Percentiles rank a stretch among this genome's conserved stretches.
phyloP scores from a whole-genome alignment of 2,888 invertebrate genomes.

The Patella caerulea region DNA sequence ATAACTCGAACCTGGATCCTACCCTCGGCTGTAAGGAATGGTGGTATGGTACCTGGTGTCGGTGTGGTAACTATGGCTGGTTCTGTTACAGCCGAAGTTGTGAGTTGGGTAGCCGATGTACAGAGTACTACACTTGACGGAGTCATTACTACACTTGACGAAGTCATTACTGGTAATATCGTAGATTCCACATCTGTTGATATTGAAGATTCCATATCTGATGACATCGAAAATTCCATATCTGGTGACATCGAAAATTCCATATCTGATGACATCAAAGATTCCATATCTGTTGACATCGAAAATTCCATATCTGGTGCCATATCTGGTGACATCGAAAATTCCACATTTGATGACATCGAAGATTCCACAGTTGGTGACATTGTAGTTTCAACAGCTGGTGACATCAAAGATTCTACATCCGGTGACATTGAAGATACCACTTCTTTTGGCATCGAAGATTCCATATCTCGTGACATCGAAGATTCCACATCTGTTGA shows the following conservation, averaged over 20 bases:
- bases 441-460: not conserved
- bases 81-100: not conserved
- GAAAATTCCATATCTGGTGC: not conserved
- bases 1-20: not conserved
- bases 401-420: not conserved
- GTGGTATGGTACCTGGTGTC: not conserved
- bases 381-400: not conserved
- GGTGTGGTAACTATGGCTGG: not conserved
- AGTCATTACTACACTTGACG: no score
- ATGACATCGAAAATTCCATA: not conserved
- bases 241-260: not conserved
- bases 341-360: not conserved
- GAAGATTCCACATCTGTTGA: no score
- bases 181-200: no score
- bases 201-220: not conserved
- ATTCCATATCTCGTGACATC: not conserved
- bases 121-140: not conserved
- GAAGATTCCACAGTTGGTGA: not conserved
- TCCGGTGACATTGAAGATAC: not conserved
- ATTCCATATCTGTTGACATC: not conserved
- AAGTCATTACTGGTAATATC: no score
- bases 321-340: not conserved
- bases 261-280: not conserved
- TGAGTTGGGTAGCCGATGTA: not conserved
- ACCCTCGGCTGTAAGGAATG: not conserved